Percentiles rank a stretch among this genome's conserved stretches.
Evolutionary conservation across 2,113 vertebrate species (phyloP).

Genomic region (Micronisus gabar): DNA sequence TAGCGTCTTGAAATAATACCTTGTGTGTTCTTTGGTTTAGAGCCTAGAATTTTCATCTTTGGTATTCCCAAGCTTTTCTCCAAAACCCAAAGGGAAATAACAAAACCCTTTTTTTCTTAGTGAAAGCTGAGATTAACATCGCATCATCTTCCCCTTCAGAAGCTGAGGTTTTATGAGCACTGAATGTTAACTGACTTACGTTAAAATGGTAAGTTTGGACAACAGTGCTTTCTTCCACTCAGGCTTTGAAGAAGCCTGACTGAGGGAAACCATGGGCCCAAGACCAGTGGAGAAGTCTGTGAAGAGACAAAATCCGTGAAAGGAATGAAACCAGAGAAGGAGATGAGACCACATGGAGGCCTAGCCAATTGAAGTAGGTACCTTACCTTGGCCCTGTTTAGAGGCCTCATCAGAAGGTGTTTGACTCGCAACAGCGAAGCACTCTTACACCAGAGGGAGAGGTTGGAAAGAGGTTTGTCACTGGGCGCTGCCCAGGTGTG

Average conservation of each 20-base stretch:
- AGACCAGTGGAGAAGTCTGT: background rate
- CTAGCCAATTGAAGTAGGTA: background rate
- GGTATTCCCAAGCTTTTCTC: background rate
- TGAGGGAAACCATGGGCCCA: background rate
- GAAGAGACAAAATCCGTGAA: background rate
- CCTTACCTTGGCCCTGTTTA: background rate
- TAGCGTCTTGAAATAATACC: background rate
- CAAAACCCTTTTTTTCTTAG: background rate
- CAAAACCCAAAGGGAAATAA: background rate
- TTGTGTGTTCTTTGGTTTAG: background rate
- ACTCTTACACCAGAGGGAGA: background rate
- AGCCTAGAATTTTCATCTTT: background rate
- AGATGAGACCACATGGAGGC: background rate
- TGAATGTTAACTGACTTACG: fast-evolving
- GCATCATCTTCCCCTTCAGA: background rate
- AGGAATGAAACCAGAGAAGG: background rate
- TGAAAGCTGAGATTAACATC: background rate
- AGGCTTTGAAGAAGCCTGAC: background rate
- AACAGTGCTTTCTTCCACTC: background rate
- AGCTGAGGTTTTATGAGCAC: background rate
- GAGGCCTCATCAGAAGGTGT: background rate
- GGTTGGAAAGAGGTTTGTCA: background rate
- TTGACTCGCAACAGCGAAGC: background rate
- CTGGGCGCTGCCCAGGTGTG: background rate
- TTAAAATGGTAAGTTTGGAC: background rate